Evolutionary conservation across 2,888 invertebrate genomes (phyloP).

Genomic region (Hemistola chrysoprasaria): DNA sequence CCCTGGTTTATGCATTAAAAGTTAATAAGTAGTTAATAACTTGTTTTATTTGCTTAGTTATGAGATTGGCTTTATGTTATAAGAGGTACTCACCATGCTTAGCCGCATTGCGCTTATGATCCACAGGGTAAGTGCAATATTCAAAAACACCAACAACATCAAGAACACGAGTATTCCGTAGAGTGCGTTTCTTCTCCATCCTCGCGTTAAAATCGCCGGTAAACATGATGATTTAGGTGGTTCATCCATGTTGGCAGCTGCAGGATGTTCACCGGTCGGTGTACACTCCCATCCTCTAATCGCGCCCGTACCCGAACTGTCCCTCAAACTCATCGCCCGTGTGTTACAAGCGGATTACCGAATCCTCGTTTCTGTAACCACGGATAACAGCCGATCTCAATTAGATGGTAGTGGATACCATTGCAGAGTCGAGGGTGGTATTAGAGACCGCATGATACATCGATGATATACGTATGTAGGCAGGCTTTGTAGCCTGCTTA

Average conservation of each 20-base stretch:
- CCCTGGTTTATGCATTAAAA: no score
- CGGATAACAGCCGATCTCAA: constrained; percentile 44
- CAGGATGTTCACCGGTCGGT: constrained; percentile 63
- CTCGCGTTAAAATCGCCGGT: constrained; percentile 64
- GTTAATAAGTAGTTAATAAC: no score
- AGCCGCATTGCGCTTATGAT: constrained; percentile 97
- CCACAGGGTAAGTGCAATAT: constrained; percentile 98
- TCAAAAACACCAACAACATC: constrained; percentile 93
- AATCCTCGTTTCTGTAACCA: constrained; percentile 47
- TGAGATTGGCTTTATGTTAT: no score
- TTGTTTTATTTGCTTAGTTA: no score
- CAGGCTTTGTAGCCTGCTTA: no score
- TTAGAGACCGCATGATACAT: constrained; percentile 3
- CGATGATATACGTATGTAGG: constrained; percentile 2
- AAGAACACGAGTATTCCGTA: constrained; percentile 93
- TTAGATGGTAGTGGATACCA: constrained; percentile 35
- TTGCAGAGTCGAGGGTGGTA: no score
- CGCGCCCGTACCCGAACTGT: constrained; percentile 41
- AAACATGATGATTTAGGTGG: constrained; percentile 44
- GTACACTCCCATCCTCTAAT: constrained; percentile 73
- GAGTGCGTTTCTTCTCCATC: constrained; percentile 97
- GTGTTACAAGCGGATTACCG: constrained; percentile 8
- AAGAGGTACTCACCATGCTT: constrained; percentile 94
- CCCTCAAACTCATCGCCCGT: constrained; percentile 49
- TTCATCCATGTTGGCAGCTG: constrained; percentile 37